Conservation (phyloP, 1,140 invertebrate genomes). For the Hermatobates lingyangjiaoensis region DNA sequence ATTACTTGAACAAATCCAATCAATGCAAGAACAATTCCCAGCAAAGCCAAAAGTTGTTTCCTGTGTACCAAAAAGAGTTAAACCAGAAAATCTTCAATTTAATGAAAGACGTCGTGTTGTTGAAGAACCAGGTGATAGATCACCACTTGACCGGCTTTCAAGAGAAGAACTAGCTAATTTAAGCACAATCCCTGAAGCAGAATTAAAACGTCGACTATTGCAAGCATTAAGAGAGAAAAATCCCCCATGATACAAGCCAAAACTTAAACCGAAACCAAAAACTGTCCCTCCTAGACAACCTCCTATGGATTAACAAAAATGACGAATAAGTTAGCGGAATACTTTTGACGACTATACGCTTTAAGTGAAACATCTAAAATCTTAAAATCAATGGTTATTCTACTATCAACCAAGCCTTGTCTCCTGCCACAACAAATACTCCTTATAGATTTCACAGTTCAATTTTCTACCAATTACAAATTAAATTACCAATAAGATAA, state of each 20-base stretch:
- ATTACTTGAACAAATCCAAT: constrained; percentile 12
- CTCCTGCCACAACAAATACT: no score
- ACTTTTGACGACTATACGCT: no score
- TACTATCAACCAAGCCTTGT: no score
- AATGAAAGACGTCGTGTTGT: background rate
- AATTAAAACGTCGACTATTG: constrained; percentile 14
- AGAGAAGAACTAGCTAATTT: constrained; percentile 13
- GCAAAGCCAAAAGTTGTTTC: constrained; percentile 16
- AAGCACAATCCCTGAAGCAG: constrained; percentile 13
- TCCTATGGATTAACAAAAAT: no score
- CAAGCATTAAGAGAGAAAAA: constrained; percentile 15
- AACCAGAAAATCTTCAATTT: background rate
- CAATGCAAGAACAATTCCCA: constrained; percentile 11
- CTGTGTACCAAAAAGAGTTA: constrained; percentile 8
- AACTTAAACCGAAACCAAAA: no score
- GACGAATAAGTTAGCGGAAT: no score
- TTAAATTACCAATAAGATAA: no score
- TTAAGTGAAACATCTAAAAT: no score
- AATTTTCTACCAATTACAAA: no score
- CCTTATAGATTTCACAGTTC: no score
- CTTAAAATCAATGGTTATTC: no score
- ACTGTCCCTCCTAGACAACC: no score
- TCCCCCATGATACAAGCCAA: constrained; percentile 19
- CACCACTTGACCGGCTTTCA: constrained; percentile 11
- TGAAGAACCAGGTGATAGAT: constrained; percentile 1